Conservation (phyloP, 2,888 invertebrate species). For the Lepidonotus clava region DNA sequence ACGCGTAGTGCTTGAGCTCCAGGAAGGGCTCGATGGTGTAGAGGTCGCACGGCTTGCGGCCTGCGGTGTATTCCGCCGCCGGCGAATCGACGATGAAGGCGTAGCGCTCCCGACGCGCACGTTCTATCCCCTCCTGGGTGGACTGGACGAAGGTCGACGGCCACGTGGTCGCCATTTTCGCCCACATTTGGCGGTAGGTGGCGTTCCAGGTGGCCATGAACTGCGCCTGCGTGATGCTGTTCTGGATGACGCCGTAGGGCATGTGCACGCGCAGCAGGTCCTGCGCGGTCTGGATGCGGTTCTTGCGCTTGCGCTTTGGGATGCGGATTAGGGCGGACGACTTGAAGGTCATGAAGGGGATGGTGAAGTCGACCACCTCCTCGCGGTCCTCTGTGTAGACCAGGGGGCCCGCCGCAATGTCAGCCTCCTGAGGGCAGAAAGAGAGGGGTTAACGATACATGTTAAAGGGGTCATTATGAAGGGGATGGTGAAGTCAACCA, state of each 20-base stretch:
- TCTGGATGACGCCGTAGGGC: conserved; percentile 61
- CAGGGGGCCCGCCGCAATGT: conserved; percentile 64
- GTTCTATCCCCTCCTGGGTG: conserved; percentile 63
- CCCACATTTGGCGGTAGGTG: conserved; percentile 59
- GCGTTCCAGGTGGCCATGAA: conserved; percentile 40
- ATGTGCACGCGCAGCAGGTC: conserved; percentile 60
- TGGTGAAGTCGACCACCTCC: conserved; percentile 64
- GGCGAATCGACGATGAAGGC: conserved; percentile 65
- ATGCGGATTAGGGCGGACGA: conserved; percentile 63
- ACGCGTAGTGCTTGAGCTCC: conserved; percentile 62
- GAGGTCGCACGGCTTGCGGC: conserved; percentile 64
- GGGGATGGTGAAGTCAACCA: conserved; percentile 65
- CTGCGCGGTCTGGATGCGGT: conserved; percentile 55
- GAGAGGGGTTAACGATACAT: not conserved
- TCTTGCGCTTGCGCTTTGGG: not conserved
- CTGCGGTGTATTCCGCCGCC: conserved; percentile 63
- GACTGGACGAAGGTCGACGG: conserved; percentile 62
- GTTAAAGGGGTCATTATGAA: conserved; percentile 62
- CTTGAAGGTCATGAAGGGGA: conserved; percentile 63
- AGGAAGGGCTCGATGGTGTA: conserved; percentile 66
- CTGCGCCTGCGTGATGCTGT: conserved; percentile 24
- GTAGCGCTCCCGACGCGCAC: conserved; percentile 62
- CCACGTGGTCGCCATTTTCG: conserved; percentile 61
- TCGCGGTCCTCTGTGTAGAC: conserved; percentile 58
- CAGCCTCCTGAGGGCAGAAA: conserved; percentile 62